These are phyloP conservation scores for Drosophila anomelani DNA, from an alignment of 2,888 invertebrate species.

Conservation along the genomic window DNA sequence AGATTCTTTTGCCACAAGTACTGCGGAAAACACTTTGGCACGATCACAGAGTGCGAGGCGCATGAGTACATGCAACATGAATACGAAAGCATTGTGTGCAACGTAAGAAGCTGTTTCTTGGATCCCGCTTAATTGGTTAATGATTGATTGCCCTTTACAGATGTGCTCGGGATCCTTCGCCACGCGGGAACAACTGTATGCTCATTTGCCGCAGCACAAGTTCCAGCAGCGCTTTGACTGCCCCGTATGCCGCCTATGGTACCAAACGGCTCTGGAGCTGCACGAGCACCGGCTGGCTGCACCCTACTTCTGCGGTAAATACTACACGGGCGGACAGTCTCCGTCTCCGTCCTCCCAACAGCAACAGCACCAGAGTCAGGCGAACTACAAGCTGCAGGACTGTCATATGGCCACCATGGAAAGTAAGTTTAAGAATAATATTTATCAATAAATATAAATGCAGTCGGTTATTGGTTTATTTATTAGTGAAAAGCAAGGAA, in stretches of 20 bases:
- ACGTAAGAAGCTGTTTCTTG: constrained; percentile 65
- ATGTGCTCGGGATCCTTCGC: constrained; percentile 76
- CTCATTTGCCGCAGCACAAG: constrained; percentile 77
- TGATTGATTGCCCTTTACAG: constrained; percentile 47
- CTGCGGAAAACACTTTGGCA: constrained; percentile 81
- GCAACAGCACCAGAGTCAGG: constrained; percentile 50
- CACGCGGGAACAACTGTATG: constrained; percentile 73
- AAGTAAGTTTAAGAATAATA: constrained; percentile 50
- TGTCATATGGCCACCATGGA: constrained; percentile 77
- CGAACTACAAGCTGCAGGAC: constrained; percentile 75
- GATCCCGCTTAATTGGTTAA: background rate
- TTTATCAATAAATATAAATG: background rate
- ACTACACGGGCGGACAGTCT: constrained; percentile 57
- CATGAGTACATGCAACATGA: constrained; percentile 82
- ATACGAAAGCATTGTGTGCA: constrained; percentile 79
- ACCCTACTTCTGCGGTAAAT: constrained; percentile 82
- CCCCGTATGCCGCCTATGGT: constrained; percentile 80
- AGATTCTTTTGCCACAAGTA: constrained; percentile 82
- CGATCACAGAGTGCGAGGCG: constrained; percentile 78
- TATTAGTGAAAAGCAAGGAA: background rate
- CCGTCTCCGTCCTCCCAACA: constrained; percentile 22
- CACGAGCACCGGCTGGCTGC: constrained; percentile 80
- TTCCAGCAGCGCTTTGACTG: constrained; percentile 81
- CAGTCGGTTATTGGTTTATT: too few species aligned
- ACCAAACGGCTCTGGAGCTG: constrained; percentile 77